A percentile compares a stretch with the other conserved stretches of the same genome.
Evolutionary conservation across 2,113 vertebrate species (phyloP).

Genomic region (Paralichthys olivaceus): DNA sequence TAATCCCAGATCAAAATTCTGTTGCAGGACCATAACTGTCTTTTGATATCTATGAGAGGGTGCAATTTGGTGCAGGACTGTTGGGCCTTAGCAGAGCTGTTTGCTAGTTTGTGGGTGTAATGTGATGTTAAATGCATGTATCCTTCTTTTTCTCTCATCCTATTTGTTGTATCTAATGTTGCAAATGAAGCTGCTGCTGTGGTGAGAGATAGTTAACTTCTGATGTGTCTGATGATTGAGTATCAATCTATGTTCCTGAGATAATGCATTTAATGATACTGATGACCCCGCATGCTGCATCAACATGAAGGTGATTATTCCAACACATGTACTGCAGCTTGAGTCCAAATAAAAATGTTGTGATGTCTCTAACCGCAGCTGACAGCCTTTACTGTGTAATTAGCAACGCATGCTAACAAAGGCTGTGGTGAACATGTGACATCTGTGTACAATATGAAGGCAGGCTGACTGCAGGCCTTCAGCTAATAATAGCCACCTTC

Average conservation of each 20-base stretch:
- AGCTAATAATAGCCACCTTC: conserved; percentile 71
- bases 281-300: neutral
- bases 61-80: too few species aligned
- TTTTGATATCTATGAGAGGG: too few species aligned
- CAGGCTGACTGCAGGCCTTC: conserved; percentile 59
- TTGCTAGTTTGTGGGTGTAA: too few species aligned
- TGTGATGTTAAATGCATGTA: too few species aligned
- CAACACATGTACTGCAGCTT: neutral
- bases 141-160: too few species aligned
- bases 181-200: too few species aligned
- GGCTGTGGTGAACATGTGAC: conserved; percentile 28
- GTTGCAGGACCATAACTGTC: too few species aligned
- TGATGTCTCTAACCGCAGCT: neutral
- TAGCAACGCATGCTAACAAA: conserved; percentile 16
- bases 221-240: too few species aligned
- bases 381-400: conserved; percentile 10
- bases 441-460: conserved; percentile 47
- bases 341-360: neutral
- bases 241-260: neutral
- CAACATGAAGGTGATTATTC: neutral
- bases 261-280: neutral
- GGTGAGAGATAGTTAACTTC: too few species aligned
- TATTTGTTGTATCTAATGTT: too few species aligned
- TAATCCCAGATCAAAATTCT: too few species aligned
- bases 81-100: too few species aligned